Evolutionary conservation across 2,888 invertebrate genomes (phyloP), one percentile per base, ranked within the genome.

Genomic region (Lathronympha strigana): DNA sequence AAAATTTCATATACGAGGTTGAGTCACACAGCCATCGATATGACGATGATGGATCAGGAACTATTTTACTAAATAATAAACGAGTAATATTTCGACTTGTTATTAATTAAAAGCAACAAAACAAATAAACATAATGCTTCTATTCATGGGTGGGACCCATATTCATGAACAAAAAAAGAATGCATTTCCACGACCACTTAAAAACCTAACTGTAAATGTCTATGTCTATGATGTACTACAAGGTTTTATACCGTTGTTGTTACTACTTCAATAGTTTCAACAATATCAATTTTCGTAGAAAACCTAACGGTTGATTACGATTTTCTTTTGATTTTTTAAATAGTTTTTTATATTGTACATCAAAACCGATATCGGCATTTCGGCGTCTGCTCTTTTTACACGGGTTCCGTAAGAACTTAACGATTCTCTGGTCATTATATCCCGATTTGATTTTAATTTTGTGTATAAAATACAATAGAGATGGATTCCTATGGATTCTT

Each of bases 21-120:
- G 55, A 57, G 55, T 57, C 43, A 57, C 43, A 57, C 31, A 57
- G 55, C 55, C 55, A 43, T 43, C 55, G 55, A 57, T 40, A 54
- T 31, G n/a, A n/a, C n/a, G n/a, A n/a, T n/a, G n/a, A n/a, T n/a
- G n/a, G n/a, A n/a, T n/a, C n/a, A n/a, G n/a, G n/a, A n/a, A n/a
- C n/a, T n/a, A n/a, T 33, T 33, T 33, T 19, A 51, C 50, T 17
- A 50, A 31, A 28, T 31, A 9, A 31, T n/a, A 50, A 31, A 50
- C 50, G 19, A 50, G 50, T 50, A 50, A 50, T 28, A 31, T 31
- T 31, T 8, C n/a, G 50, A 51, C 31, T 51, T 9, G 11, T 28
- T 40, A 51, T 51, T 51, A 51, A 51, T 51, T 28, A 51, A 31
- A 51, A 31, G 31, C 28, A 51, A 51, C 31, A 51, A 51, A 50